Conservation (phyloP, 1,140 invertebrate species). For the Nilaparvata lugens region DNA sequence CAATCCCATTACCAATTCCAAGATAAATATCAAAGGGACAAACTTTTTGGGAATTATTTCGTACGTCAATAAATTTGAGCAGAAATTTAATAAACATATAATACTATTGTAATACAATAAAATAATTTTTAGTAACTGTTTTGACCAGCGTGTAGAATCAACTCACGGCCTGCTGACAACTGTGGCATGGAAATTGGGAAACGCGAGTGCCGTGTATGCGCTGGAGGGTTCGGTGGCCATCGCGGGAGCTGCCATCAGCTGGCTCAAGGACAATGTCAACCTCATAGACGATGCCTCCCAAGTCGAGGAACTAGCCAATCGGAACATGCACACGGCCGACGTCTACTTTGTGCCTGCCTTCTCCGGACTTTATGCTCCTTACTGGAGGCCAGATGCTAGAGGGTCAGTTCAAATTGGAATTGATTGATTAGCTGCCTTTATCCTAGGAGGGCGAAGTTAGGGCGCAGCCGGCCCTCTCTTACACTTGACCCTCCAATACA, state of each 20-base stretch:
- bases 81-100: no score
- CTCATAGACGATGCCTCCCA: conserved; percentile 44
- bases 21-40: no score
- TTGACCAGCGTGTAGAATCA: conserved; percentile 67
- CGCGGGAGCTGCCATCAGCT: conserved; percentile 65
- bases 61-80: no score
- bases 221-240: conserved; percentile 90
- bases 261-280: conserved; percentile 54
- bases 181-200: conserved; percentile 84
- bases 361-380: conserved; percentile 87
- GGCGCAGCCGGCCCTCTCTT: no score
- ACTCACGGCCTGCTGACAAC: conserved; percentile 86
- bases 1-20: no score
- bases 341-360: conserved; percentile 94
- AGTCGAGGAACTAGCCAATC: conserved; percentile 50
- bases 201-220: conserved; percentile 72
- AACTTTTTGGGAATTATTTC: no score
- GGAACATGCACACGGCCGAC: conserved; percentile 55
- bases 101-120: no score
- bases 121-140: no score
- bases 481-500: no score
- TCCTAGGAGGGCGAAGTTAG: no score
- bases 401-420: no score
- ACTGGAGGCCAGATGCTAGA: conserved; percentile 86
- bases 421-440: not conserved